These are phyloP conservation scores for Agriopis leucophaearia DNA, from an alignment of 2,888 invertebrate species.

Conservation along the genomic window DNA sequence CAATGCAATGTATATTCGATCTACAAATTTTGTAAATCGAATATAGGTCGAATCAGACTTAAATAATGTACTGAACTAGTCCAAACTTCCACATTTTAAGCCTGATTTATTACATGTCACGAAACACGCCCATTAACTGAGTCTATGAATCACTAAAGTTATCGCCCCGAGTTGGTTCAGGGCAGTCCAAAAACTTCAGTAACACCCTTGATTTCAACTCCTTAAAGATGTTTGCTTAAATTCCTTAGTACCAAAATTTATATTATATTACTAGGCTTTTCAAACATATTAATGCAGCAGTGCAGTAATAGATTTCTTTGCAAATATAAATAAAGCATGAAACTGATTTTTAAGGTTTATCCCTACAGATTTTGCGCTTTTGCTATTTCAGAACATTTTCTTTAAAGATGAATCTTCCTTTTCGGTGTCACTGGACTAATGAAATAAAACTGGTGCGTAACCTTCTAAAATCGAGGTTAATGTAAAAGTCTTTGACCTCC, in stretches of 20 bases:
- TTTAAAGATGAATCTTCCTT: too few relatives aligned
- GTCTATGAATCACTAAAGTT: constrained; percentile 28
- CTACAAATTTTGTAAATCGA: neutral
- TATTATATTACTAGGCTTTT: too few relatives aligned
- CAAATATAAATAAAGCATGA: too few relatives aligned
- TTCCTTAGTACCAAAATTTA: too few relatives aligned
- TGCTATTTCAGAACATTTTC: too few relatives aligned
- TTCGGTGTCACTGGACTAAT: too few relatives aligned
- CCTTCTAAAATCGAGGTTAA: neutral
- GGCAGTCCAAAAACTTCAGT: constrained; percentile 12
- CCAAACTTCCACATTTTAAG: constrained; percentile 7
- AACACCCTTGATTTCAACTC: constrained; percentile 16
- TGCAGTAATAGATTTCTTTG: too few relatives aligned
- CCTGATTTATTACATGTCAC: constrained; percentile 28
- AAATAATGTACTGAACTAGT: constrained; percentile 1
- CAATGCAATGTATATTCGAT: neutral
- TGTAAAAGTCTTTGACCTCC: constrained; percentile 25
- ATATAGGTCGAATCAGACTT: constrained; percentile 1
- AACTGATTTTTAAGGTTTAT: too few relatives aligned
- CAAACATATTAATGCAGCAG: too few relatives aligned
- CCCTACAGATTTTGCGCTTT: too few relatives aligned
- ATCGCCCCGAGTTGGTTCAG: constrained; percentile 12
- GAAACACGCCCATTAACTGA: constrained; percentile 18
- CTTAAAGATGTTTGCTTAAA: too few relatives aligned
- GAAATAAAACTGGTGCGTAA: neutral